Conservation (phyloP, 2,113 vertebrate genomes). For the Macquaria australasica region DNA sequence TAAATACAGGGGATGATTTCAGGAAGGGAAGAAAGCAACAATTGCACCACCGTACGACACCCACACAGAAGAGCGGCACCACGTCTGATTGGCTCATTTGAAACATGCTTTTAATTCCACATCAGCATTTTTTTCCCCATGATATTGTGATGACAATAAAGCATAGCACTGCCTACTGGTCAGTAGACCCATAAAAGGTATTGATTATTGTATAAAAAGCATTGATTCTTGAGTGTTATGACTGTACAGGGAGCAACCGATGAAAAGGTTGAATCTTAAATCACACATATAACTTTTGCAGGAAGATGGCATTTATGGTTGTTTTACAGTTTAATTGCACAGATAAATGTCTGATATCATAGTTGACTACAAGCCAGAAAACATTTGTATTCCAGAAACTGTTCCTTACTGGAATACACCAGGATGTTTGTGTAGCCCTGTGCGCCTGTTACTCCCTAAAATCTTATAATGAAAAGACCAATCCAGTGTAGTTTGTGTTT, state of each 20-base stretch:
- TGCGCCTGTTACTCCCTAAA: conserved; percentile 27
- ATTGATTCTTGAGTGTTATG: conserved; percentile 7
- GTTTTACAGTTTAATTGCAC: conserved; percentile 11
- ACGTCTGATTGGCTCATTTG: conserved; percentile 34
- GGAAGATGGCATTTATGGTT: conserved; percentile 6
- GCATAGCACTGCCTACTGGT: background rate
- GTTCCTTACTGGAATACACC: conserved; percentile 36
- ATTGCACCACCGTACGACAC: conserved; percentile 11
- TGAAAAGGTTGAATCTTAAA: conserved; percentile 18
- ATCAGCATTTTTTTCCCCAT: background rate
- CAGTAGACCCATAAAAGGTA: conserved; percentile 23
- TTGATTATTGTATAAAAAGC: conserved; percentile 36
- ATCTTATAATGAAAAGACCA: conserved; percentile 64
- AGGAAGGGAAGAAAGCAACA: conserved; percentile 46
- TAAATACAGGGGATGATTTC: conserved; percentile 68
- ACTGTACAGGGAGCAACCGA: conserved; percentile 23
- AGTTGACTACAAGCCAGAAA: conserved; percentile 17
- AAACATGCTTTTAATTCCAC: conserved; percentile 12
- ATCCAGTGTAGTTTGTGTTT: conserved; percentile 51
- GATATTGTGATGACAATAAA: conserved; percentile 20
- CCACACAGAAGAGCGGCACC: conserved; percentile 1
- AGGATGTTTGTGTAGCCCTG: conserved; percentile 41
- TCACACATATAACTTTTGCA: background rate
- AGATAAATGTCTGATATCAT: conserved; percentile 20
- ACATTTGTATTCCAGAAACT: conserved; percentile 29